Conservation (phyloP, 2,113 vertebrate genomes). For the Bufo gargarizans region DNA sequence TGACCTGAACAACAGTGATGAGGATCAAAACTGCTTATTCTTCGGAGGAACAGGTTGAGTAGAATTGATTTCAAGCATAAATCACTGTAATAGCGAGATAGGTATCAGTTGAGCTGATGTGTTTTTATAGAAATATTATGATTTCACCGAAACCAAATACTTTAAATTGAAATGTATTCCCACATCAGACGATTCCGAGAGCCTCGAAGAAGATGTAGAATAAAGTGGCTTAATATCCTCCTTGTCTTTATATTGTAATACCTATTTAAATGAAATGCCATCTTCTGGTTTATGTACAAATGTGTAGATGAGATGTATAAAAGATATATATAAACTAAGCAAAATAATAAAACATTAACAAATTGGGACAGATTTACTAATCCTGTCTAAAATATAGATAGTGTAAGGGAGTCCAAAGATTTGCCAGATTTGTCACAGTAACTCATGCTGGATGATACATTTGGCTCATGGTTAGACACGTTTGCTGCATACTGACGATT, state of each 20-base stretch:
- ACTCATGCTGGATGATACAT: too few relatives aligned
- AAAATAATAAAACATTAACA: too few relatives aligned
- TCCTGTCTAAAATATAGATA: too few relatives aligned
- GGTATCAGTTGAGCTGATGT: neutral
- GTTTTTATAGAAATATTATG: conserved; percentile 2
- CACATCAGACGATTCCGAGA: neutral
- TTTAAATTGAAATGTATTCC: neutral
- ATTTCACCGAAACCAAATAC: neutral
- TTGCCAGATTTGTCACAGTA: too few relatives aligned
- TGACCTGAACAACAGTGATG: conserved; percentile 60
- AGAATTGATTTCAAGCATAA: conserved; percentile 64
- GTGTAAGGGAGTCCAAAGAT: too few relatives aligned
- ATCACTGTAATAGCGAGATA: conserved; percentile 66
- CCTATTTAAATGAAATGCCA: too few relatives aligned
- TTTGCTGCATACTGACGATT: too few relatives aligned
- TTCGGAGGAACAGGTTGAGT: conserved; percentile 64
- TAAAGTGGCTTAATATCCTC: neutral
- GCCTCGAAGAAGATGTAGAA: neutral
- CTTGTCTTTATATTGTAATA: neutral
- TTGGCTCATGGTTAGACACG: too few relatives aligned
- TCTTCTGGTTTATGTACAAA: too few relatives aligned
- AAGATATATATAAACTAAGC: too few relatives aligned
- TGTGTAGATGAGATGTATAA: too few relatives aligned
- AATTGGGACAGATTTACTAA: too few relatives aligned
- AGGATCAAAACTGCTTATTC: conserved; percentile 60